Base-by-base conservation (phyloP, 2,888 invertebrate species). In the Amiota minor region DNA sequence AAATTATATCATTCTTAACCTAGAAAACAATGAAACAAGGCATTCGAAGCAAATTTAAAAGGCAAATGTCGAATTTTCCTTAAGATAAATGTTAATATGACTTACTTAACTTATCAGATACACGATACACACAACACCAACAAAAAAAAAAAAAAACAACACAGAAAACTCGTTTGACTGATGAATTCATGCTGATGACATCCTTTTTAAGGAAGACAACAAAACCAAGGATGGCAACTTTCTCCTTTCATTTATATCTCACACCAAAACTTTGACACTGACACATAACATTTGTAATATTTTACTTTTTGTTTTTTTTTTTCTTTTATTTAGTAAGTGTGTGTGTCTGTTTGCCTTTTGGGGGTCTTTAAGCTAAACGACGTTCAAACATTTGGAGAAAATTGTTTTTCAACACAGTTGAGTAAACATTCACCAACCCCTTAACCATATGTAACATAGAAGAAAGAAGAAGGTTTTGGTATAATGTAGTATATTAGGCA, bases 381-480 rank as follows among this genome's bases (percentile, higher is more conserved):
- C 72, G 69, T 72, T 78, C 77, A 77, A 76, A 79, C 84, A 86
- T 87, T 87, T 68, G 88, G 82, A 81, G 80, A 78, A 87, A 87
- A 87, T 87, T 87, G 87, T 86, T 87, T 87, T 87, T 82, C 87
- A 86, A 81, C 85, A 86, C 88, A 88, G 83, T 88, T 87, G 88
- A 87, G 81, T 87, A 87, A 87, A 88, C 88, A 88, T 83, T 79
- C 77, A 53, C 73, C 78, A 70, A 74, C 73, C 75, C 50, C 16
- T 2, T 49, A 20, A 56, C 74, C n/a, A 56, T 35, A 35, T 35
- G 35, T 35, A 35, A 35, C 6, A 35, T 8, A 35, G 6, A 35
- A 35, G 35, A 35, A 16, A 11, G 12, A 53, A 53, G 53, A 53
- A 59, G 20, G 8, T 9, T 18, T 11, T 16, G 18, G 4, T 59